Conservation (phyloP, 2,888 invertebrate genomes). For the Megamerina dolium region DNA sequence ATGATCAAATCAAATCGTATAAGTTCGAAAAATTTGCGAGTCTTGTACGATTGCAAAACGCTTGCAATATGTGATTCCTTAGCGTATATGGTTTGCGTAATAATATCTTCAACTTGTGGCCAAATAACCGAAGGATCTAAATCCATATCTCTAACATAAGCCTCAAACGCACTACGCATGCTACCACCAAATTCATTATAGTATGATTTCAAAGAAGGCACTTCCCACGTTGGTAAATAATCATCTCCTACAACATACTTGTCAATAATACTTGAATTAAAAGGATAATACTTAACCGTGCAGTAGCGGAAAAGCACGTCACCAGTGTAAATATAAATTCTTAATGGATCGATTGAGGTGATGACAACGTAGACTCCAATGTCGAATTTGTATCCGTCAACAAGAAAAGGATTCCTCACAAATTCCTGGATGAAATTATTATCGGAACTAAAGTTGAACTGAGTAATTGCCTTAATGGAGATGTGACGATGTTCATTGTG, state of each 20-base stretch:
- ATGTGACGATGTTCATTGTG: constrained; percentile 88
- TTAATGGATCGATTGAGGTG: constrained; percentile 83
- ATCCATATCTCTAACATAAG: constrained; percentile 61
- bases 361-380: constrained; percentile 90
- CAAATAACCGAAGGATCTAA: constrained; percentile 71
- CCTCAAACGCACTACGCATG: constrained; percentile 82
- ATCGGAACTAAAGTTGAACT: constrained; percentile 62
- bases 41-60: constrained; percentile 51
- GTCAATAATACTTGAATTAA: constrained; percentile 69
- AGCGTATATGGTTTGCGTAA: constrained; percentile 60
- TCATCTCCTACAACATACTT: constrained; percentile 94
- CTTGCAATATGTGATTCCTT: constrained; percentile 69
- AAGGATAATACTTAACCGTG: constrained; percentile 81
- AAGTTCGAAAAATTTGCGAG: constrained; percentile 84
- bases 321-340: constrained; percentile 82
- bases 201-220: constrained; percentile 67
- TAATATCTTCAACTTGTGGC: constrained; percentile 72
- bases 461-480: constrained; percentile 61
- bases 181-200: constrained; percentile 68
- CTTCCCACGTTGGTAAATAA: constrained; percentile 91
- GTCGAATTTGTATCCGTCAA: constrained; percentile 94
- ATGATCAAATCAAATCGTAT: constrained; percentile 91
- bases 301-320: constrained; percentile 91
- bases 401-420: constrained; percentile 77
- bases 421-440: constrained; percentile 89